Evolutionary conservation across 2,797 vertebrate genomes (phyloP), one percentile per base, ranked within the genome.

Genomic region (Melanotaenia maccullochi): DNA sequence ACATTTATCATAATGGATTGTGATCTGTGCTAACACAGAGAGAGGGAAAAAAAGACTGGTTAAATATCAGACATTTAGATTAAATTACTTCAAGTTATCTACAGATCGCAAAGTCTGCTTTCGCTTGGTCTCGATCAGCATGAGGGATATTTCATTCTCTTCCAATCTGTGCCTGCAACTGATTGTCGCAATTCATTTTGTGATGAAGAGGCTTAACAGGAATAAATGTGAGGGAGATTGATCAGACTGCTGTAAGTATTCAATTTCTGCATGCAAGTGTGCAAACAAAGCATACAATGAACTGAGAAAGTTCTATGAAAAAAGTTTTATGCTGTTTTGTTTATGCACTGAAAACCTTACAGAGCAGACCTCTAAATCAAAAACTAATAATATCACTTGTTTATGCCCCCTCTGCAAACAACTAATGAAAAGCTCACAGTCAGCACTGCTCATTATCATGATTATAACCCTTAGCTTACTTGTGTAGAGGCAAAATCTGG

Each of bases 401-500:
- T 93, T 92, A 90, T 93, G 84, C 89, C 78, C 82, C 72, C 86
- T 83, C 79, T 89, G 89, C 90, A 92, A 87, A 91, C 85, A 90
- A 90, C 92, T 87, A 92, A 93, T 91, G 85, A 93, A 94, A 94
- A 94, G 76, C 79, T 90, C 91, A 89, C 82, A 86, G 93, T 95
- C 94, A 94, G 93, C 94, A 92, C 58, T 59, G 87, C 92, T 93
- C 93, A 93, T 94, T 94, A 94, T 93, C 93, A 92, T 94, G 90
- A 92, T 90, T 92, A 92, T 84, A 93, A 93, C 87, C 90, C 92
- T 85, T 83, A 89, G 87, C 86, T 92, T 85, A 84, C 91, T 90
- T 89, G 88, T 87, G 89, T 84, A 83, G 92, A 89, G 85, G 87
- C 88, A 90, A 89, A 92, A 83, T 92, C 78, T 85, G 85, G 90